Evolutionary conservation across 1,140 invertebrate species (phyloP), one percentile per base, ranked within the genome.

Genomic region (Listronotus oregonensis): DNA sequence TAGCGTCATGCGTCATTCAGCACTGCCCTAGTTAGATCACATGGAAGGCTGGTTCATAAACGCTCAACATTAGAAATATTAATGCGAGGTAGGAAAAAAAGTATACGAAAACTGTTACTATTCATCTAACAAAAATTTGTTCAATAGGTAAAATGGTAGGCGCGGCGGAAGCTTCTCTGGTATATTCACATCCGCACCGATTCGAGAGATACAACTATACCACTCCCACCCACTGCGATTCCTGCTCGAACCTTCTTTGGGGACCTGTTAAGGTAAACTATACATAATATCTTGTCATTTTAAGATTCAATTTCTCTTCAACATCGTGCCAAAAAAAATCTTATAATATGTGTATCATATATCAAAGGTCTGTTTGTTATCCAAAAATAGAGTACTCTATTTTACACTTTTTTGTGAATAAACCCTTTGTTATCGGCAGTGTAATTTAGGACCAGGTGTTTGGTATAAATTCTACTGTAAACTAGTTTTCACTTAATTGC

Each of bases 161-260:
- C 21, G 82, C 86, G 63, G 79, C 80, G 70, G 82, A 85, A 73
- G 75, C 78, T 50, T 81, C 83, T 68, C 83, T 84, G 68, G 86
- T 89, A 21, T 90, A 92, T 76, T 89, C 91, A 59, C 92, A 94
- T 82, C 90, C 92, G 0, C 94, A 96, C 78, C 86, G 92, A 58
- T 96, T 97, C 77, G 93, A 95, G 75, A 89, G 90, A 77, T 88
- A 92, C 74, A 92, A 92, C 66, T 94, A 92, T 72, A 93, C 94
- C 3, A 95, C 95, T 18, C 93, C 94, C 32, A 93, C 91, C 0
- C 90, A 94, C 77, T 98, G 95, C 81, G 94, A 96, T 81, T 87
- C 90, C 73, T 97, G 96, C 81, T 87, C 87, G 3, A 91, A 92
- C 77, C 83, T 97, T 21, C 82, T 98, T 27, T 97, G 95, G 94